Percentiles rank a stretch among this genome's conserved stretches.
Conservation (phyloP, 2,113 vertebrate genomes). For the Pterocles gutturalis region DNA sequence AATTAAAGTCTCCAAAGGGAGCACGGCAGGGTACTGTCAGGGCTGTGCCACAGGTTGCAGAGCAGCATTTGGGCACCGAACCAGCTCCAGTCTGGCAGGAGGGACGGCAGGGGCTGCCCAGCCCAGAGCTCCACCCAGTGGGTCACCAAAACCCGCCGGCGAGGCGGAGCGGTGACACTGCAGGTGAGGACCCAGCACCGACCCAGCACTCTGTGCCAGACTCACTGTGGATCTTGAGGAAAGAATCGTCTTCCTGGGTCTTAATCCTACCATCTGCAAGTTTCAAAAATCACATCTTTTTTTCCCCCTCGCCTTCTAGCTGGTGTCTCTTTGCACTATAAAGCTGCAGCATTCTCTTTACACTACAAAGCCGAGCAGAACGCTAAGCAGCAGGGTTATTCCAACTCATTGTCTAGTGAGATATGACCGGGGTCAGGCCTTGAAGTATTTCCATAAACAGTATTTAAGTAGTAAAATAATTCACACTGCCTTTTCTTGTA, state of each 20-base stretch:
- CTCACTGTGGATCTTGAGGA: not conserved
- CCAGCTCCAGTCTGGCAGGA: rapidly evolving
- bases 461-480: not conserved
- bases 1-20: not conserved
- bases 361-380: not conserved
- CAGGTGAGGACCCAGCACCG: not conserved
- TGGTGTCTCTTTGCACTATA: not conserved
- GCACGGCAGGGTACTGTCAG: not conserved
- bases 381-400: not conserved
- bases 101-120: rapidly evolving
- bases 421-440: not conserved
- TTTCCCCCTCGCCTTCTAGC: not conserved
- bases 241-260: not conserved
- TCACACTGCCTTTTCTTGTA: not conserved
- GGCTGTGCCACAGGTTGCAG: not conserved
- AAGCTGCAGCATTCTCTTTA: not conserved
- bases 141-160: not conserved
- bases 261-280: not conserved
- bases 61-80: not conserved
- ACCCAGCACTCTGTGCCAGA: not conserved
- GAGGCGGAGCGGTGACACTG: rapidly evolving
- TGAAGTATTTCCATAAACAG: not conserved
- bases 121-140: not conserved
- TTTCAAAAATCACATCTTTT: not conserved
- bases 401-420: not conserved